Evolutionary conservation across 2,113 vertebrate genomes (phyloP), one percentile per base, ranked within the genome.

Genomic region (Harpagus bidentatus): DNA sequence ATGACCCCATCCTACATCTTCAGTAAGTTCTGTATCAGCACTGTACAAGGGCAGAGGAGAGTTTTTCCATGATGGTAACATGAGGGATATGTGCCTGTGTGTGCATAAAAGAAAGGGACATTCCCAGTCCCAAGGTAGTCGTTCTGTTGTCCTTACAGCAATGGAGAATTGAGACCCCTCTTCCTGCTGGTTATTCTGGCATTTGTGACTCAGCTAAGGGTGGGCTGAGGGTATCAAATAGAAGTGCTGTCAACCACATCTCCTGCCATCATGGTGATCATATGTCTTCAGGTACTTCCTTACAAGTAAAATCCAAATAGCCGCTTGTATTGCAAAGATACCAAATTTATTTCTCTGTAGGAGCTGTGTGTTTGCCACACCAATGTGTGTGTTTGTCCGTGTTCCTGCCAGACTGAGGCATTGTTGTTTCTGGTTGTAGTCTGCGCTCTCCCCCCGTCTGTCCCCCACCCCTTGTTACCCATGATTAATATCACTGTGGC

Each of bases 351-450:
- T 62, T 42, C 38, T 79, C 50, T 74, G 59, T 23, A 40, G 77
- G 55, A 74, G 45, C 67, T 78, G 45, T 1, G 1, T 38, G 67
- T 66, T 92, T 66, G 22, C 55, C 18, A 43, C 50, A 42, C 13
- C 2, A 2, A 1, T 65, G 40, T 55, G 50, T 32, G 18, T 36
- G 8, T 52, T 52, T 52, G 50, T 28, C 32, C 0, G 0, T 45
- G 71, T 13, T 86, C 50, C 82, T 83, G 83, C 72, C 63, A 67
- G 63, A 48, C 25, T 1, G 6, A 88, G 55, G 67, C 71, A 92
- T n/a, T 3, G 0, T 23, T 78, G 36, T 8, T 80, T 62, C 81
- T 85, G 61, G 14, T 20, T 26, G 28, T 17, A 55, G 53, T 3
- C 69, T 84, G 47, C 18, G 20, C 20, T 4, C 0, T 8, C 21